A percentile compares a stretch with the other conserved stretches of the same genome.
Evolutionary conservation across 2,113 vertebrate genomes (phyloP).

Genomic region (Sander vitreus): DNA sequence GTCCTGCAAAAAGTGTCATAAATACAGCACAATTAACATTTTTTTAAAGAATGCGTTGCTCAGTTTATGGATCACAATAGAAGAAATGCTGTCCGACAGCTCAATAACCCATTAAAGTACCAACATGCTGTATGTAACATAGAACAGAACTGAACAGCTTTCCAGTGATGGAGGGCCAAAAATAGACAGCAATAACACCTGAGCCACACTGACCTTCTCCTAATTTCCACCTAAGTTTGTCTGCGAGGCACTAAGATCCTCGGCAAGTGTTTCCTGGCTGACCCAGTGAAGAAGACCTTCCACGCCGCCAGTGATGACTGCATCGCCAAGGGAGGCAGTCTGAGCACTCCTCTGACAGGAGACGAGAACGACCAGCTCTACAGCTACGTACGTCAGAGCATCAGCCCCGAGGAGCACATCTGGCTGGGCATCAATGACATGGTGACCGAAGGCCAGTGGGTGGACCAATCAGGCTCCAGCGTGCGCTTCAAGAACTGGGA

Average conservation of each 20-base stretch:
- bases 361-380: slow-evolving; percentile 92
- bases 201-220: not conserved
- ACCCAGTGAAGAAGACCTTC: slow-evolving; percentile 86
- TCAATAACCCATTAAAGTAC: not conserved
- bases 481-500: slow-evolving; percentile 95
- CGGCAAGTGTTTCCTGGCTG: slow-evolving; percentile 92
- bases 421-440: slow-evolving; percentile 97
- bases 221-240: slow-evolving; percentile 84
- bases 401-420: slow-evolving; percentile 85
- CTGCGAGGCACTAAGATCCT: slow-evolving; percentile 92
- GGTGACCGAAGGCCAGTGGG: slow-evolving; percentile 88
- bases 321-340: slow-evolving; percentile 91
- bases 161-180: not conserved
- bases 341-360: slow-evolving; percentile 85
- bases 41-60: not conserved
- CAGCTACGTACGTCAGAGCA: slow-evolving; percentile 87
- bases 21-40: fast-evolving
- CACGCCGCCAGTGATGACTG: slow-evolving; percentile 93
- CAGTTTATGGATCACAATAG: not conserved
- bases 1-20: not conserved
- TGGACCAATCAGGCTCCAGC: slow-evolving; percentile 86
- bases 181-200: not conserved
- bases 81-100: not conserved
- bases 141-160: not conserved
- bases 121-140: not conserved